Evolutionary conservation across 2,113 vertebrate species (phyloP), one percentile per base, ranked within the genome.

Genomic region (Eulemur macaco): DNA sequence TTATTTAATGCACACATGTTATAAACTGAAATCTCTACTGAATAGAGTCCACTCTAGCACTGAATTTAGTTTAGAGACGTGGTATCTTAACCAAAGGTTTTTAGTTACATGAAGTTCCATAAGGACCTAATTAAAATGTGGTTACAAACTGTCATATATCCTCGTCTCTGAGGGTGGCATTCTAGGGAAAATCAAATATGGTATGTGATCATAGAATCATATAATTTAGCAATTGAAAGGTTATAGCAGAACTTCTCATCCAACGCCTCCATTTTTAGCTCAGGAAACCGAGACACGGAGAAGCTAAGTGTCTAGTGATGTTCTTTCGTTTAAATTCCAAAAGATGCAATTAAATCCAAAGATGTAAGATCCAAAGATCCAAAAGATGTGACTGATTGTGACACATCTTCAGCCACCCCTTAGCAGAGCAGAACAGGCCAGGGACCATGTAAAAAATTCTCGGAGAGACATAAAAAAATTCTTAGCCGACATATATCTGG

Each of bases 1-100:
- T 81, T 89, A 52, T 86, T 96, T 94, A 94, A 96, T 54, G 45
- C 25, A 54, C 25, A 85, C 12, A n/a, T 77, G 25, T 69, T 91
- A 81, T 42, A 90, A 78, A 56, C 82, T 68, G 27, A 87, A 83
- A 56, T 66, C 82, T 89, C 89, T 58, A 18, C 4, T 89, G 93
- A 91, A 94, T 29, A 85, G 58, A 94, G 15, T 18, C 56, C 45
- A 52, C 27, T 27, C 4, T 13, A 94, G 37, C 58, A 60, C 76
- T 95, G 39, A 85, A 90, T 50, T 69, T 64, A 10, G 17, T 42
- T 94, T 93, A 88, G 66, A 1, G 20, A 76, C 45, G 52, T 71
- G 96, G 92, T 50, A 84, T 13, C 4, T 56, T 90, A 71, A 58
- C 63, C 87, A 96, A 76, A 78, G 23, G 56, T 76, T 56, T 96